phyloP scores from a whole-genome alignment of 2,113 vertebrate genomes.

The Neodontobutis hainanensis region DNA sequence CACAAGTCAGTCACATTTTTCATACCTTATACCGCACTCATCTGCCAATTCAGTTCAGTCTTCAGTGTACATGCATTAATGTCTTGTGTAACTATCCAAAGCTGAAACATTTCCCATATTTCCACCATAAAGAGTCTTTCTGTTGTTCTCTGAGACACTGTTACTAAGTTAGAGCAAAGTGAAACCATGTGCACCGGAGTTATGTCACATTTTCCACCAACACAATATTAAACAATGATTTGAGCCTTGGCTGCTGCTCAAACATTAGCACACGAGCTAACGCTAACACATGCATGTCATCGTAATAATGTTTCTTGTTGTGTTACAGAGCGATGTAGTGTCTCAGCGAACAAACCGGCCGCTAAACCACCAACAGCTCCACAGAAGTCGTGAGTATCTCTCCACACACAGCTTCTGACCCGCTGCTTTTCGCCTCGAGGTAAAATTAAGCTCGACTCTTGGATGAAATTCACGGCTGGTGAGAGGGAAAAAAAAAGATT shows the following conservation, averaged over 20 bases:
- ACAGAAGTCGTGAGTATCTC: slow-evolving; percentile 90
- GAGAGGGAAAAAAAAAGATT: slow-evolving; percentile 44
- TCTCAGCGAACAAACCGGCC: slow-evolving; percentile 87
- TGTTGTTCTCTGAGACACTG: slow-evolving; percentile 11
- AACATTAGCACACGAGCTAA: slow-evolving; percentile 15
- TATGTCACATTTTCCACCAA: slow-evolving; percentile 32
- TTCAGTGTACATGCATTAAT: no score
- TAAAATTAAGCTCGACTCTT: slow-evolving; percentile 67
- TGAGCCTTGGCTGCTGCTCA: slow-evolving; percentile 21
- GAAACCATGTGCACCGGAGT: slow-evolving; percentile 4
- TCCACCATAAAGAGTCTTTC: not conserved
- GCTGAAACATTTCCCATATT: no score
- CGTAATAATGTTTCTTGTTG: slow-evolving; percentile 47
- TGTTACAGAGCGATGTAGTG: slow-evolving; percentile 92
- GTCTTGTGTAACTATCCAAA: no score
- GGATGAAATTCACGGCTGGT: slow-evolving; percentile 60
- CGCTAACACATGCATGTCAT: slow-evolving; percentile 33
- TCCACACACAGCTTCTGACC: slow-evolving; percentile 40
- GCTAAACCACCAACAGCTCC: slow-evolving; percentile 86
- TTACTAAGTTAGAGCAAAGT: slow-evolving; percentile 26
- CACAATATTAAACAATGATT: slow-evolving; percentile 29
- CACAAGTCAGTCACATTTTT: no score
- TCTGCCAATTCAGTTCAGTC: no score
- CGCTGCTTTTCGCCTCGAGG: slow-evolving; percentile 54
- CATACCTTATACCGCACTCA: no score